Base-by-base conservation (phyloP, 2,888 invertebrate genomes). In the Hanleya hanleyi region DNA sequence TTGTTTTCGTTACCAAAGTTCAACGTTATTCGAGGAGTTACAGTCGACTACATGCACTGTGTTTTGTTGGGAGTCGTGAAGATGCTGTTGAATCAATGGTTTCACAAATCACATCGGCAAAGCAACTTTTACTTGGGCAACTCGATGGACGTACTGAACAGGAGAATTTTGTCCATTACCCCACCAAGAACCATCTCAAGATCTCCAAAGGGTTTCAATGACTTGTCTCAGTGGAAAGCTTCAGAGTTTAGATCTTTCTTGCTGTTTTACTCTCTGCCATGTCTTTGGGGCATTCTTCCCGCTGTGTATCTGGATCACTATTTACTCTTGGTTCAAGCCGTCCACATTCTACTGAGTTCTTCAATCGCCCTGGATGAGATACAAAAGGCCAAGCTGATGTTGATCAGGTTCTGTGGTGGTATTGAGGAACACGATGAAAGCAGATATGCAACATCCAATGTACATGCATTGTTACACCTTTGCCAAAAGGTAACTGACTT, bases 11-110 rank as follows among this genome's bases (percentile, higher is more conserved):
- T 57, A 15, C 29, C n/a, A 15, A 32, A 74, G 26, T 82, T 81
- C 69, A 70, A 83, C 67, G 75, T 80, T n/a, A 66, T 81, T 15
- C 57, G 66, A n/a, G 77, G 80, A 37, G 74, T 78, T 51, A 67
- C 74, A 7, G 69, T 81, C 12, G 80, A 82, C 68, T 82, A 83
- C 64, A 81, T 83, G 81, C 81, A 83, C 65, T 77, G 79, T 50
- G 78, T 81, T 9, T 66, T 81, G 26, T 77, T 79, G 37, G 80
- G 83, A 22, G 76, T 81, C 18, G 66, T 71, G n/a, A 74, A 75
- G 66, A 69, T 72, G 69, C 32, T 81, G n/a, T 41, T 76, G n/a
- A 64, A 51, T 18, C 26, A 79, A 26, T 83, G 79, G 80, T 70
- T 78, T 61, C 73, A 76, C 68, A 71, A 33, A 38, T 18, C 62